Base-by-base conservation (phyloP, 2,113 vertebrate species). In the Orthonyx spaldingii region DNA sequence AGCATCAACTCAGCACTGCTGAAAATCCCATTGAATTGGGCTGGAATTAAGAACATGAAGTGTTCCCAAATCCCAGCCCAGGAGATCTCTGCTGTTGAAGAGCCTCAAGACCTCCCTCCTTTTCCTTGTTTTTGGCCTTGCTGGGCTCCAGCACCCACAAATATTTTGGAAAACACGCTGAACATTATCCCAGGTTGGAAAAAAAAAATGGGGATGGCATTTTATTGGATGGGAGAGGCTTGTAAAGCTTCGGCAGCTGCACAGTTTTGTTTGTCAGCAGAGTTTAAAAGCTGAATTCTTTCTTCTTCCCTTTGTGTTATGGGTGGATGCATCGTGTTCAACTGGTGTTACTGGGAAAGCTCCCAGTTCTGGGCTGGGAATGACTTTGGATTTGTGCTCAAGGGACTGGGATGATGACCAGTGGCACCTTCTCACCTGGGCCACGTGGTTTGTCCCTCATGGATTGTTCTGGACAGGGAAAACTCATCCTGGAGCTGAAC, bases 261-360 rank as follows among this genome's bases (percentile, higher is more conserved):
- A 14, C 0, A 1, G 47, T 22, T 89, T 13, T 13, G 42, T 57
- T 85, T 47, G 92, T 68, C 26, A 39, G 81, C 37, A 3, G 8
- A 10, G 47, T 28, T 57, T 32, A 10, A 55, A 16, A 44, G 52
- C 47, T 27, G 24, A 13, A 4, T n/a, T 52, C 19, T 9, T n/a
- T 41, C 64, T 4, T 3, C 20, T 53, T 42, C 35, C 53, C 59
- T 59, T 14, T 6, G 70, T 7, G 41, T 5, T 63, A 2, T 4
- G 39, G 77, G 72, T 0, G 13, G 50, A 6, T 7, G 16, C 27
- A 1, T 6, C 6, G 0, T 2, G 11, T 35, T 3, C 22, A 42
- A 3, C 42, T 70, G 37, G 52, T 1, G 0, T 8, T 12, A 11
- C 70, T 28, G 35, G 63, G 41, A 80, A 64, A 70, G 3, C 21